Evolutionary conservation across 35 echinoderm and acorn worm genomes (phyloP).

Genomic region (Apostichopus parvimensis): DNA sequence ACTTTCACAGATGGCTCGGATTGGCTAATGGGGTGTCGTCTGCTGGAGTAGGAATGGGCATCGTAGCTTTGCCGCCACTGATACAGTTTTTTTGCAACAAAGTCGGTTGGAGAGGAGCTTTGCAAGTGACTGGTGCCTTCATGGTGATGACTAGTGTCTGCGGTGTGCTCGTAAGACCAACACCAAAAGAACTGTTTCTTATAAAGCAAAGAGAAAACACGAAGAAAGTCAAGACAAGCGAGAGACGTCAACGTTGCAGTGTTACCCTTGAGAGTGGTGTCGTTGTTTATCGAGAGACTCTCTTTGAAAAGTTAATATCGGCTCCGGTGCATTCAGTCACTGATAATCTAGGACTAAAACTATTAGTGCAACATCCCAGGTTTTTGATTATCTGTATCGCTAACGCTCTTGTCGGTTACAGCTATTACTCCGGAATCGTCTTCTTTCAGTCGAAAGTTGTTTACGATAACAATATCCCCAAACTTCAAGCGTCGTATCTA

Average conservation of each 20-base stretch:
- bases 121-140: constrained; percentile 25
- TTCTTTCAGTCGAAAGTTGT: constrained; percentile 41
- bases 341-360: constrained; percentile 18
- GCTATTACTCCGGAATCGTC: constrained; percentile 13
- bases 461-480: constrained; percentile 11
- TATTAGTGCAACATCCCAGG: constrained; percentile 1
- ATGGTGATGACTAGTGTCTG: constrained; percentile 12
- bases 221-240: not conserved
- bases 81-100: constrained; percentile 16
- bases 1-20: constrained; percentile 52
- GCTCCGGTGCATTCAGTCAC: not conserved
- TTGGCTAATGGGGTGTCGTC: constrained; percentile 39
- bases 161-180: constrained; percentile 36
- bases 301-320: not conserved
- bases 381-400: constrained; percentile 22
- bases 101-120: constrained; percentile 29
- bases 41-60: constrained; percentile 50
- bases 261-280: constrained; percentile 14
- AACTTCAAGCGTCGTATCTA: constrained; percentile 13
- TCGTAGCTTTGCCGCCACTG: constrained; percentile 41
- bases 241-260: not conserved
- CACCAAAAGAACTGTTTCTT: constrained; percentile 22
- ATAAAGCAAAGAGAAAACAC: constrained; percentile 1
- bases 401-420: constrained; percentile 20
- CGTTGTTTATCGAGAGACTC: not conserved